Conservation (phyloP, 2,113 vertebrate genomes). For the Pyxicephalus adspersus region DNA sequence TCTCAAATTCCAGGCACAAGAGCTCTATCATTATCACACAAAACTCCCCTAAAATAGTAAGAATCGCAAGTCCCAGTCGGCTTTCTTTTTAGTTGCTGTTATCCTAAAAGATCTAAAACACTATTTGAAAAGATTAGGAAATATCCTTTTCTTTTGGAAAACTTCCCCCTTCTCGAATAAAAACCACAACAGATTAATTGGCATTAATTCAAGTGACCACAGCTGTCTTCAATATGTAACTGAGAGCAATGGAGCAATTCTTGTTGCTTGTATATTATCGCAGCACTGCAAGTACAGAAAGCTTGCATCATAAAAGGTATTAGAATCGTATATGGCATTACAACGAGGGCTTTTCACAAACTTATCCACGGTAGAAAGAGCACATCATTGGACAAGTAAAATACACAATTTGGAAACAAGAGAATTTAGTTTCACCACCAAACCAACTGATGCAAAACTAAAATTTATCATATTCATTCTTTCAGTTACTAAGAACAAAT, state of each 20-base stretch:
- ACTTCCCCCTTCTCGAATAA: slow-evolving; percentile 48
- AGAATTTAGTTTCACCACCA: slow-evolving; percentile 58
- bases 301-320: slow-evolving; percentile 60
- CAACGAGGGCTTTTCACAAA: slow-evolving; percentile 58
- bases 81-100: slow-evolving; percentile 43
- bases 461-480: slow-evolving; percentile 58
- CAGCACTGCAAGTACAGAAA: slow-evolving; percentile 53
- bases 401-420: slow-evolving; percentile 62
- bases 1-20: slow-evolving; percentile 41
- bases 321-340: slow-evolving; percentile 58
- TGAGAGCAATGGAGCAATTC: slow-evolving; percentile 28
- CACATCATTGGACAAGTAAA: slow-evolving; percentile 59
- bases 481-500: neutral
- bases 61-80: slow-evolving; percentile 44
- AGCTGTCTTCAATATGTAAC: slow-evolving; percentile 68
- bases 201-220: slow-evolving; percentile 61
- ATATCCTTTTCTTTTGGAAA: slow-evolving; percentile 48
- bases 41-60: slow-evolving; percentile 20
- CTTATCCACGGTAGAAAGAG: slow-evolving; percentile 58
- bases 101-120: slow-evolving; percentile 47
- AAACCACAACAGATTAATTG: slow-evolving; percentile 61
- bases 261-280: slow-evolving; percentile 52
- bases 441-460: slow-evolving; percentile 31
- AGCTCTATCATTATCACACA: slow-evolving; percentile 40
- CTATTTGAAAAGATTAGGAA: slow-evolving; percentile 56